Evolutionary conservation across 1,140 invertebrate genomes (phyloP).

Genomic region (Drosophila lini): DNA sequence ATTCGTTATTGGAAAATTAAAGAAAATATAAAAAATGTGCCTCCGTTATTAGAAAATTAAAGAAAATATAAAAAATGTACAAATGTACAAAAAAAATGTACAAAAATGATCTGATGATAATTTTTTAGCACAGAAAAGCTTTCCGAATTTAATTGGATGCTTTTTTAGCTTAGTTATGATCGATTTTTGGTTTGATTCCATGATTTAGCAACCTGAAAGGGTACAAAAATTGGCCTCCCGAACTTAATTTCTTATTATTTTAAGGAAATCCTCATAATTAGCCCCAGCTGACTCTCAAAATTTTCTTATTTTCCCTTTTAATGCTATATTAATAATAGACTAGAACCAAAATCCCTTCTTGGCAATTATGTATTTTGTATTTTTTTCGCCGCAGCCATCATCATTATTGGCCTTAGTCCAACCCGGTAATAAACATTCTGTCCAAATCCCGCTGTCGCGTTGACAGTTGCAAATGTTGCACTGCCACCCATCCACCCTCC

Average conservation of each 20-base stretch:
- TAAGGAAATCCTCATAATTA: not conserved
- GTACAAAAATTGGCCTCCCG: too few species aligned
- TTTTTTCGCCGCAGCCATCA: conserved; percentile 13
- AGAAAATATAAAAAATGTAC: not conserved
- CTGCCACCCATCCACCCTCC: not conserved
- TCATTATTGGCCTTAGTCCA: conserved; percentile 74
- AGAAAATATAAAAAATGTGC: not conserved
- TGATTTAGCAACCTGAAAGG: too few species aligned
- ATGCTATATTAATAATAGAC: conserved; percentile 28
- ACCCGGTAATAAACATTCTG: conserved; percentile 71
- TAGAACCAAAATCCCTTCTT: conserved; percentile 16
- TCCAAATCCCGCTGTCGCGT: conserved; percentile 63
- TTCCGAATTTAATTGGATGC: too few species aligned
- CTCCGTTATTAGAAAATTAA: not conserved
- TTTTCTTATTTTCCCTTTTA: not conserved
- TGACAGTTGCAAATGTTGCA: conserved; percentile 80
- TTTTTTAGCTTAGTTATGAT: too few species aligned
- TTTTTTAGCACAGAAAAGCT: too few species aligned
- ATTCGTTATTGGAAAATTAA: not conserved
- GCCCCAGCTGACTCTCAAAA: not conserved
- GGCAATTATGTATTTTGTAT: conserved; percentile 39
- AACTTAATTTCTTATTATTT: not conserved
- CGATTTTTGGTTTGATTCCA: too few species aligned
- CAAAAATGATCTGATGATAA: not conserved
- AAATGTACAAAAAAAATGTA: too few species aligned